Percentiles rank a stretch among this genome's conserved stretches.
Conservation (phyloP, 2,113 vertebrate genomes). For the Myodes glareolus region DNA sequence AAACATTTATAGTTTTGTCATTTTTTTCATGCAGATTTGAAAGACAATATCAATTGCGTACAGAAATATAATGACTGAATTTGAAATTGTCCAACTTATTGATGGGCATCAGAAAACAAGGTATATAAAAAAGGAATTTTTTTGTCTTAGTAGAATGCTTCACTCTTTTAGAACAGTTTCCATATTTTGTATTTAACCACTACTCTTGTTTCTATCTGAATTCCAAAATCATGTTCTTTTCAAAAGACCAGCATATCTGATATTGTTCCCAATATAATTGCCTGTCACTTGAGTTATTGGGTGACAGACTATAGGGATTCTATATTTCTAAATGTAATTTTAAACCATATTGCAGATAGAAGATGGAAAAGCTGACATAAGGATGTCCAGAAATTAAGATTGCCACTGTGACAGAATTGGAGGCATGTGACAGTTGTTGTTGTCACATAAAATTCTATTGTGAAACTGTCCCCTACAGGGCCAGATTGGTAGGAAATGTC, state of each 20-base stretch:
- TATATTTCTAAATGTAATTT: conserved; percentile 92
- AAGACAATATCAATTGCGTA: conserved; percentile 77
- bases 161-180: conserved; percentile 91
- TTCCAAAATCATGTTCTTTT: conserved; percentile 92
- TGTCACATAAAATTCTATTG: conserved; percentile 91
- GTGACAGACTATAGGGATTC: conserved; percentile 92
- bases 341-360: conserved; percentile 93
- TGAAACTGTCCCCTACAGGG: conserved; percentile 94
- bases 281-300: conserved; percentile 85
- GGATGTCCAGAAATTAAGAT: conserved; percentile 93
- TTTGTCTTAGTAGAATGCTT: conserved; percentile 91
- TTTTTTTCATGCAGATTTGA: conserved; percentile 84
- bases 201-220: conserved; percentile 93
- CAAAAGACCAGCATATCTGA: conserved; percentile 93
- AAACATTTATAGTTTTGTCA: conserved; percentile 86
- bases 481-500: conserved; percentile 92
- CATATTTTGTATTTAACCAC: conserved; percentile 92
- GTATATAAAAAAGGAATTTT: conserved; percentile 89
- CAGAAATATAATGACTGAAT: not conserved
- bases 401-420: conserved; percentile 91
- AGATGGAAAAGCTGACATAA: conserved; percentile 92
- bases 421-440: conserved; percentile 92
- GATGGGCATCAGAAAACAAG: conserved; percentile 88
- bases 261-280: conserved; percentile 91
- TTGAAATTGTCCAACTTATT: conserved; percentile 87